Conservation (phyloP, 2,797 vertebrate genomes). For the Miichthys miiuy region DNA sequence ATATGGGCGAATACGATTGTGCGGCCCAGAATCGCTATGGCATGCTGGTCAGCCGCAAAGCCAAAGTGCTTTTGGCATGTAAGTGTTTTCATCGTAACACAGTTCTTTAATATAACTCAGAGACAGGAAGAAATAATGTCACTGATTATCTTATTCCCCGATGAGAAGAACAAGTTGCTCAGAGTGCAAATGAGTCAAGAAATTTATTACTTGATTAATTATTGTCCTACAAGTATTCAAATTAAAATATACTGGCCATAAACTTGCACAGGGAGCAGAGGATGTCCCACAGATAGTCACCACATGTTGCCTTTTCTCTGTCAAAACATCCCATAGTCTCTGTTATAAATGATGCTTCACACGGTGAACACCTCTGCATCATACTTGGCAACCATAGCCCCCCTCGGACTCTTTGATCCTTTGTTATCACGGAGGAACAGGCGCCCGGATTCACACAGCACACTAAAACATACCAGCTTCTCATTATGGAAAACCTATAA, state of each 20-base stretch:
- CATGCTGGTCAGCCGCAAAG: constrained; percentile 84
- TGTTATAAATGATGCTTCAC: constrained; percentile 41
- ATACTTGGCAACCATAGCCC: constrained; percentile 45
- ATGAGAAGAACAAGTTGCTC: background rate
- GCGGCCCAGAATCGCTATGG: constrained; percentile 82
- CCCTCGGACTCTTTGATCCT: constrained; percentile 17
- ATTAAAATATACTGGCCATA: background rate
- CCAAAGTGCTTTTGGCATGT: constrained; percentile 84
- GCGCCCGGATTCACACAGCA: background rate
- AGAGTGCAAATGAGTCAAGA: background rate
- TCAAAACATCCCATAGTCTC: constrained; percentile 41
- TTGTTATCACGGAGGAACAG: constrained; percentile 17
- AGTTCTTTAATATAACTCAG: background rate
- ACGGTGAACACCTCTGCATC: constrained; percentile 37
- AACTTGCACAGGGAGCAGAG: constrained; percentile 14
- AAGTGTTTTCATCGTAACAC: constrained; percentile 58
- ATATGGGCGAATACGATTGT: constrained; percentile 83
- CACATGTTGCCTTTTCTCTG: constrained; percentile 29
- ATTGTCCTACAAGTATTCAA: background rate
- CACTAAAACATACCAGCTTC: constrained; percentile 4
- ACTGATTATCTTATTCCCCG: background rate
- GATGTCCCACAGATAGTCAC: constrained; percentile 29
- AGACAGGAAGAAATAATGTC: background rate
- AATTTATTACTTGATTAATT: background rate
- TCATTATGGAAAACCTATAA: constrained; percentile 34